Conservation (phyloP, 2,797 vertebrate genomes). For the Brachyrhaphis roseni region DNA sequence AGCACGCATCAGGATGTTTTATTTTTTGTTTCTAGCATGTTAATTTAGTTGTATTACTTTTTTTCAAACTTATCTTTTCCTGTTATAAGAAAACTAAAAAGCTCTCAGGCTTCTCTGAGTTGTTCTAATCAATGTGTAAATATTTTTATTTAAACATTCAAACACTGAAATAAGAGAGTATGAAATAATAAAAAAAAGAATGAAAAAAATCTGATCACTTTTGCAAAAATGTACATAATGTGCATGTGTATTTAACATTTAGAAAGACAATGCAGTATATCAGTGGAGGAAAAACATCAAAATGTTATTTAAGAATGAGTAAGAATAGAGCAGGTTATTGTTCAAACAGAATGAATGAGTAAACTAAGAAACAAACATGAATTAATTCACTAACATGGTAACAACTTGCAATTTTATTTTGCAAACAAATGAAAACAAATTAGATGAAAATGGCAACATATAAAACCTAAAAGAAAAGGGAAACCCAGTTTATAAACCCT, state of each 20-base stretch:
- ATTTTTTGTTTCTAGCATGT: background rate
- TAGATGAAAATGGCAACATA: background rate
- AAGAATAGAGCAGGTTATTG: no score
- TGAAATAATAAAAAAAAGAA: background rate
- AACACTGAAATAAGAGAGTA: background rate
- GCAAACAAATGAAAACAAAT: background rate
- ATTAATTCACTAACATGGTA: background rate
- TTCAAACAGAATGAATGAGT: no score
- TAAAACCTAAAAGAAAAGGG: background rate
- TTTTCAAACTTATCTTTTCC: background rate
- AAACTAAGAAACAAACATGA: background rate
- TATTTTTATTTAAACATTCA: background rate
- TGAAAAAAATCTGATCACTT: no score
- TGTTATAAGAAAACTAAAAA: background rate
- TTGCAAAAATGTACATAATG: no score
- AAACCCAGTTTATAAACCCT: background rate
- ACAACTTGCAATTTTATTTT: no score
- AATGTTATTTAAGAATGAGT: no score
- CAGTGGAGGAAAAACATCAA: no score
- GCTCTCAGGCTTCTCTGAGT: background rate
- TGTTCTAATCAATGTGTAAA: background rate
- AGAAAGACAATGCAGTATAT: no score
- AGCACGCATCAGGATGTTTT: background rate
- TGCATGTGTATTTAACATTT: no score
- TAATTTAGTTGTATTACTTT: background rate